Base-by-base conservation (phyloP, 2,113 vertebrate genomes). In the Plectropomus leopardus region DNA sequence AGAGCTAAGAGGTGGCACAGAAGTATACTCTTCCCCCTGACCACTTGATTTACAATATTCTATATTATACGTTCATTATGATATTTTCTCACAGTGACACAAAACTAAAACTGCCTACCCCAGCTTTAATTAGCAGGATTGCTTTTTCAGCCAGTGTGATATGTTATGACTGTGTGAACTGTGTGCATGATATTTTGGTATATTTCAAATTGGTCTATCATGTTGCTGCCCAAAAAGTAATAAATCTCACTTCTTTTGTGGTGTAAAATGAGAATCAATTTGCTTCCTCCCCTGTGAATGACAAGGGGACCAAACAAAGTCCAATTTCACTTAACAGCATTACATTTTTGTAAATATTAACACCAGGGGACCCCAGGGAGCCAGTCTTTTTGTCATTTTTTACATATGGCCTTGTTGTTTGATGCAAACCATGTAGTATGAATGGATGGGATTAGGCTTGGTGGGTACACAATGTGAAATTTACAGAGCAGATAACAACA, bases 321-420 rank as follows among this genome's bases (percentile, higher is more conserved):
- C 53, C 53, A 53, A 4, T 68, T 81, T 68, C 54, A 45, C 17
- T 40, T 4, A 47, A 47, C 36, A 61, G 10, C 24, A 28, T 68
- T 61, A 28, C 28, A 48, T 42, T 61, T 44, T 45, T 53, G 64
- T 42, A 14, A 48, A 68, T 63, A 73, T 21, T 45, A 14, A 67
- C 54, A 68, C 28, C 19, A n/a, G 3, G 44, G 17, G n/a, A 64
- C 28, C 4, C 15, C 24, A 0, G 2, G 36, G 42, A 34, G 53
- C 67, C 45, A 48, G 21, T 68, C 51, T 74, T 26, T 6, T 16
- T 36, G 70, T 40, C 26, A n/a, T 53, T 53, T 53, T 59, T 34
- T 1, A 60, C 8, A 32, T 23, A 14, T 15, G 58, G 30, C 28
- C 17, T 45, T 10, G 45, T 28, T 67, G 51, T 48, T 19, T 55